Percentiles rank a stretch among this genome's conserved stretches.
Evolutionary conservation across 2,888 invertebrate species (phyloP).

Genomic region (Endotricha flammealis): DNA sequence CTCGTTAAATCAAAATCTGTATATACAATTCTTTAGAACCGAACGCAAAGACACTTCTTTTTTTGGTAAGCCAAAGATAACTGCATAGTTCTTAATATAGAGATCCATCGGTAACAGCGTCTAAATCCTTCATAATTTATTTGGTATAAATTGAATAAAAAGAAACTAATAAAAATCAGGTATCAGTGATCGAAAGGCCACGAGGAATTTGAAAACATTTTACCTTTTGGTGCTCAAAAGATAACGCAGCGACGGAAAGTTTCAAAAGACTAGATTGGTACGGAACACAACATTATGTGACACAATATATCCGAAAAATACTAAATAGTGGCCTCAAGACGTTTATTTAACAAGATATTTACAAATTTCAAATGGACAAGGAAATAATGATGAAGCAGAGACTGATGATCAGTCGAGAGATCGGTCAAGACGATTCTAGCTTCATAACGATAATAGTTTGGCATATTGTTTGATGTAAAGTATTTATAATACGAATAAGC

Average conservation of each 20-base stretch:
- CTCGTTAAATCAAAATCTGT: conserved; percentile 41
- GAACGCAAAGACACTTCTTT: conserved; percentile 51
- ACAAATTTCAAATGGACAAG: conserved; percentile 52
- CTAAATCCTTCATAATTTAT: conserved; percentile 70
- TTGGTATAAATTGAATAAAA: conserved; percentile 74
- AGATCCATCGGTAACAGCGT: conserved; percentile 77
- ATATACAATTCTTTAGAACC: conserved; percentile 64
- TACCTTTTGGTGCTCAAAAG: conserved; percentile 13
- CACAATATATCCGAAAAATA: conserved; percentile 21
- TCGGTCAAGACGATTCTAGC: conserved; percentile 60
- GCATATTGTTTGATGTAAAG: conserved; percentile 40
- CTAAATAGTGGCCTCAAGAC: conserved; percentile 46
- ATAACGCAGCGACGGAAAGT: conserved; percentile 23
- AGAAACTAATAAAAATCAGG: conserved; percentile 62
- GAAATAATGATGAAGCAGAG: conserved; percentile 32
- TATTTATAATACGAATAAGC: conserved; percentile 43
- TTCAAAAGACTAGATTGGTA: conserved; percentile 64
- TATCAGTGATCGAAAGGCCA: conserved; percentile 57
- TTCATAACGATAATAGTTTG: conserved; percentile 56
- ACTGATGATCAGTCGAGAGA: conserved; percentile 52
- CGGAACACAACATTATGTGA: conserved; percentile 42
- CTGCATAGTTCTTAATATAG: conserved; percentile 58
- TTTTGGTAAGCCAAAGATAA: conserved; percentile 63
- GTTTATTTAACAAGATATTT: conserved; percentile 53
- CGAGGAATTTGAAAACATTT: conserved; percentile 29